Evolutionary conservation across 2,797 vertebrate species (phyloP).

Genomic region (Sphaeramia orbicularis): DNA sequence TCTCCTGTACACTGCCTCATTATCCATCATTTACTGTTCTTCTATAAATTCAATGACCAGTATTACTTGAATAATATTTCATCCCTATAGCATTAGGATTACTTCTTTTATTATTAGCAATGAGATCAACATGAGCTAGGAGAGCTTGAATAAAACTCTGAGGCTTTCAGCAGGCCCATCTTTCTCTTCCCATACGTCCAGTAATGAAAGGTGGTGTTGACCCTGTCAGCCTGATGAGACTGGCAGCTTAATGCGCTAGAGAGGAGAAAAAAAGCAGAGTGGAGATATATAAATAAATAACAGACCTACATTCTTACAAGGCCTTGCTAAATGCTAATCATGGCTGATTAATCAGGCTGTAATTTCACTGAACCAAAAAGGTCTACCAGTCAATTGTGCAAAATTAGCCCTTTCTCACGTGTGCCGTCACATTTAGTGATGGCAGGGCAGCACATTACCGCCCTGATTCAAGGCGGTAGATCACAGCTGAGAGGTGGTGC

Average conservation of each 20-base stretch:
- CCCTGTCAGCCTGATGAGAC: constrained; percentile 89
- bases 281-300: constrained; percentile 74
- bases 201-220: constrained; percentile 89
- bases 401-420: constrained; percentile 87
- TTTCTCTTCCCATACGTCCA: constrained; percentile 73
- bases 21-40: too few relatives aligned
- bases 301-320: constrained; percentile 74
- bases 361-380: constrained; percentile 91
- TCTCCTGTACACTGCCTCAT: too few relatives aligned
- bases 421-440: constrained; percentile 82
- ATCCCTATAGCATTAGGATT: too few relatives aligned
- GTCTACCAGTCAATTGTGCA: constrained; percentile 89
- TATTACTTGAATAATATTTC: too few relatives aligned
- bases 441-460: constrained; percentile 66
- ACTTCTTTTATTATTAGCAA: constrained; percentile 7
- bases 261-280: constrained; percentile 75
- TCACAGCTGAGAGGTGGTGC: constrained; percentile 45
- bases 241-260: constrained; percentile 86
- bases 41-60: too few relatives aligned
- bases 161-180: constrained; percentile 73
- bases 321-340: constrained; percentile 89
- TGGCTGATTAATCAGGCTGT: constrained; percentile 90
- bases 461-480: constrained; percentile 47
- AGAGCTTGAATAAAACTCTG: constrained; percentile 64
- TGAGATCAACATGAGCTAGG: constrained; percentile 16